These are phyloP conservation scores for Hydriomena furcata DNA, from an alignment of 2,888 invertebrate genomes.

Conservation along the genomic window DNA sequence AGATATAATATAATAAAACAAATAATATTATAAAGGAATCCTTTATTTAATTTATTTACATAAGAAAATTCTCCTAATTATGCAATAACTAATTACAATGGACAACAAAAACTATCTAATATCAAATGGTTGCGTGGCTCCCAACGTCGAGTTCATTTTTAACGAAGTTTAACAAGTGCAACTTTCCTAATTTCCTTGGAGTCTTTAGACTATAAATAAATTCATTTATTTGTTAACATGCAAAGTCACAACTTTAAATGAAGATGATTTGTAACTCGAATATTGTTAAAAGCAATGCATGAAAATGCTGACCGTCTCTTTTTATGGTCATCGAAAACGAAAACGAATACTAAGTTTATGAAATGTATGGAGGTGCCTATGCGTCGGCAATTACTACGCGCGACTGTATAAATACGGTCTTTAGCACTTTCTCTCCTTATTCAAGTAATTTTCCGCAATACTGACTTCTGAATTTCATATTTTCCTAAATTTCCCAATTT, in stretches of 20 bases:
- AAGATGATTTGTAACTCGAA: background rate
- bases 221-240: slow-evolving; percentile 31
- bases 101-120: slow-evolving; percentile 78
- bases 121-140: slow-evolving; percentile 67
- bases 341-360: no score
- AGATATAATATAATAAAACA: slow-evolving; percentile 36
- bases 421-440: no score
- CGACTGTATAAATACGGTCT: no score
- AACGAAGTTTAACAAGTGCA: slow-evolving; percentile 24
- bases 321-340: no score
- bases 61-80: slow-evolving; percentile 80
- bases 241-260: background rate
- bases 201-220: slow-evolving; percentile 37
- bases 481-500: background rate
- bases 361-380: no score
- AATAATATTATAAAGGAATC: slow-evolving; percentile 66
- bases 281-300: slow-evolving; percentile 9
- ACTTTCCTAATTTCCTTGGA: slow-evolving; percentile 34
- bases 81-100: slow-evolving; percentile 76
- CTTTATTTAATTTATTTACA: slow-evolving; percentile 81
- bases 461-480: slow-evolving; percentile 10
- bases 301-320: slow-evolving; percentile 1
- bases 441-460: slow-evolving; percentile 18
- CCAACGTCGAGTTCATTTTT: slow-evolving; percentile 37
- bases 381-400: no score